Evolutionary conservation across 2,113 vertebrate species (phyloP).

Genomic region (Cettia cetti): DNA sequence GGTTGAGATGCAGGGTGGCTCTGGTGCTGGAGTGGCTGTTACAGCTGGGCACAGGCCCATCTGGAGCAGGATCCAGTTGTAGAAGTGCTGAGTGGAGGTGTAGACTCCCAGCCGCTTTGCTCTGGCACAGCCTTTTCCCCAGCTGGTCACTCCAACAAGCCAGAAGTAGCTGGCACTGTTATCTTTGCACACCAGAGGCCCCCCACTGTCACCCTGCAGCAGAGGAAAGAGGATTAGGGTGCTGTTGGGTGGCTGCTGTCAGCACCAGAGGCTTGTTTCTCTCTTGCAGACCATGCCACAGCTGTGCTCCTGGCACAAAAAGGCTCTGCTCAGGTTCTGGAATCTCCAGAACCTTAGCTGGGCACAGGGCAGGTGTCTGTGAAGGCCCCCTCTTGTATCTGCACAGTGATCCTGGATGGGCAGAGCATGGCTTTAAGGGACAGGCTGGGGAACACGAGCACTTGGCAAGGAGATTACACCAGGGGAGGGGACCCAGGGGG

Average conservation of each 20-base stretch:
- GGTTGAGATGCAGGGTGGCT: not conserved
- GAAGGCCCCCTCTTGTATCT: not conserved
- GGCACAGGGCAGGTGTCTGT: not conserved
- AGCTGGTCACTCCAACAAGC: constrained; percentile 21
- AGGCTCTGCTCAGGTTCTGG: not conserved
- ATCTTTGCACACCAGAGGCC: not conserved
- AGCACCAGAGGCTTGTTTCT: not conserved
- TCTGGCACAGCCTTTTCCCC: not conserved
- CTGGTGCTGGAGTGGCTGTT: not conserved
- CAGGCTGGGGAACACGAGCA: not conserved
- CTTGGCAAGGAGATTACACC: not conserved
- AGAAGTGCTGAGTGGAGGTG: not conserved
- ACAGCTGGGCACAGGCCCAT: not conserved
- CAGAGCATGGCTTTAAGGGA: not conserved
- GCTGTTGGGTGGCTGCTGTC: not conserved
- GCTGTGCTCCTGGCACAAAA: not conserved
- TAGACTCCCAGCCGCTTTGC: not conserved
- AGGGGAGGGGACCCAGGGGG: not conserved
- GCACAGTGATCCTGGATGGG: not conserved
- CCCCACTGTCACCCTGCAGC: not conserved
- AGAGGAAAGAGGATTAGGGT: not conserved
- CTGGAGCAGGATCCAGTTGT: not conserved
- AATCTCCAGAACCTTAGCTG: not conserved
- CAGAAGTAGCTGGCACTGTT: not conserved
- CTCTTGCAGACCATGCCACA: not conserved